Evolutionary conservation across 1,140 invertebrate genomes (phyloP).

Genomic region (Papilio machaon): DNA sequence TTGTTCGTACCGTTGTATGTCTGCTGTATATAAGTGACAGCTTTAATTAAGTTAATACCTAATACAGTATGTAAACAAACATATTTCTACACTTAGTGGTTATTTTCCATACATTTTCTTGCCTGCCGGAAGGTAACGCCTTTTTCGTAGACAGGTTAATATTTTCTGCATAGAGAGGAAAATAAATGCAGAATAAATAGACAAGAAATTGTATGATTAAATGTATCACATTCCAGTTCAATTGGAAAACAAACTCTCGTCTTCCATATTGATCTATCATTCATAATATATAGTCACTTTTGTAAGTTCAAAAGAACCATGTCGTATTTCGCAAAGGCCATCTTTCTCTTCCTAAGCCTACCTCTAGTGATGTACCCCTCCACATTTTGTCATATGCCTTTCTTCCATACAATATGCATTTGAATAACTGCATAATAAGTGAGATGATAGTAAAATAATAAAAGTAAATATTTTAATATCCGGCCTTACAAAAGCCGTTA

Average conservation of each 20-base stretch:
- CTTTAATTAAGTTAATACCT: not conserved
- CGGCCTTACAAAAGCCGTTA: not conserved
- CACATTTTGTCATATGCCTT: not conserved
- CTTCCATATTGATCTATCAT: too few relatives aligned
- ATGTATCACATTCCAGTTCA: too few relatives aligned
- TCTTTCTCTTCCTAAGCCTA: too few relatives aligned
- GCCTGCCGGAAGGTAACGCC: not conserved
- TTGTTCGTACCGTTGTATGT: constrained; percentile 10
- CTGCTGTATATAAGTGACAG: constrained; percentile 15
- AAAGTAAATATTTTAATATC: not conserved
- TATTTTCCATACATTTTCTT: constrained; percentile 11
- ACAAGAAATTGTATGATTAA: too few relatives aligned
- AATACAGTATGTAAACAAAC: not conserved
- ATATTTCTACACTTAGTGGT: not conserved
- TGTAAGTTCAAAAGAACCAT: too few relatives aligned
- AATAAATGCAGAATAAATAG: too few relatives aligned
- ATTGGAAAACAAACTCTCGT: too few relatives aligned
- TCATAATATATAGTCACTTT: too few relatives aligned
- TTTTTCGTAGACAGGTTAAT: not conserved
- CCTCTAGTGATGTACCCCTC: too few relatives aligned
- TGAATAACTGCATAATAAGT: too few relatives aligned
- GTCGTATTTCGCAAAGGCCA: too few relatives aligned
- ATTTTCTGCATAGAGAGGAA: not conserved
- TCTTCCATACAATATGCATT: not conserved
- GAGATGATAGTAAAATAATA: not conserved